A percentile compares a stretch with the other conserved stretches of the same genome.
These are phyloP conservation scores for Meleagris gallopavo DNA, from an alignment of 2,113 vertebrate genomes.

Conservation along the genomic window DNA sequence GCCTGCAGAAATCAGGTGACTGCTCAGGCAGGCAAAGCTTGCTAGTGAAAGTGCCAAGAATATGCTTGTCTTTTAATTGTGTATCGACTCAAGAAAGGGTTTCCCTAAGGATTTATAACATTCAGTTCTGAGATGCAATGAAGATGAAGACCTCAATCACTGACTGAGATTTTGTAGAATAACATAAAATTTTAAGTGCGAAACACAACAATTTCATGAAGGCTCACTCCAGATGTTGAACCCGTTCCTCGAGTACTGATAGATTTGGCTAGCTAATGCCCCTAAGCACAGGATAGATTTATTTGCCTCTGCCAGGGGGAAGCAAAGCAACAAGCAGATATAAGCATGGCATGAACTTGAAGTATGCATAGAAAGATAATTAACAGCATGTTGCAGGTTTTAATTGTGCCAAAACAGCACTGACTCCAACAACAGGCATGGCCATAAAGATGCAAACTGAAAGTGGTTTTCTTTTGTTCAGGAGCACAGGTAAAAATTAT, in stretches of 20 bases:
- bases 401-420: not conserved
- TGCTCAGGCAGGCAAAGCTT: not conserved
- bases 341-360: rapidly evolving
- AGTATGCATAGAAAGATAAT: not conserved
- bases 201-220: not conserved
- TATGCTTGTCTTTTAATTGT: not conserved
- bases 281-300: not conserved
- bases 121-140: not conserved
- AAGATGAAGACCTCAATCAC: not conserved
- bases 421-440: not conserved
- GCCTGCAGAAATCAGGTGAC: not conserved
- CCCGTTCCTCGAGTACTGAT: not conserved
- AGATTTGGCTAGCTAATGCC: not conserved
- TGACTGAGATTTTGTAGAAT: not conserved
- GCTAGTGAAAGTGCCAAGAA: not conserved
- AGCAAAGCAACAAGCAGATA: not conserved
- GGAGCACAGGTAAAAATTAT: not conserved
- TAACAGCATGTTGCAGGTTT: not conserved
- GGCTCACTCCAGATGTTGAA: not conserved
- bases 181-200: not conserved
- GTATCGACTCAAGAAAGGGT: not conserved
- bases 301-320: not conserved
- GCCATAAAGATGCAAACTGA: not conserved
- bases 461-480: not conserved
- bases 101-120: not conserved